These are phyloP conservation scores for Candoia aspera DNA, from an alignment of 2,113 vertebrate genomes.

Conservation along the genomic window DNA sequence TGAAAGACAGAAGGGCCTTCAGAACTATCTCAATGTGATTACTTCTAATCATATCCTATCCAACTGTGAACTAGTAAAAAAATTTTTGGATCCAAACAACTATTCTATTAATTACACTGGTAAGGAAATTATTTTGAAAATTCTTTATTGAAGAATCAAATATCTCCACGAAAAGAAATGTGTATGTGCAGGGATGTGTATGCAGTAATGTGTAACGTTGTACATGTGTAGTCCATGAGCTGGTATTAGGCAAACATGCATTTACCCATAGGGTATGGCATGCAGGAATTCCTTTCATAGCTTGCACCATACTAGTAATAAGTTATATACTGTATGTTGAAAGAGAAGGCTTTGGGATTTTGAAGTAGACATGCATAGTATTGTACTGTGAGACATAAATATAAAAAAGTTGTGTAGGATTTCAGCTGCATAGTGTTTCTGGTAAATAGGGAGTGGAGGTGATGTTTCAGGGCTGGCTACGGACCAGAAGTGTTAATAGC, in stretches of 20 bases:
- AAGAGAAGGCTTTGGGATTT: not conserved
- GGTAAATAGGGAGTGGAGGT: not conserved
- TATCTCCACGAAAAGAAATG: not conserved
- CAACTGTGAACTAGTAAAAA: slow-evolving; percentile 88
- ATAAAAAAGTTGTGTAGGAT: not conserved
- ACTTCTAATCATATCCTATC: slow-evolving; percentile 90
- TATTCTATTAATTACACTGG: slow-evolving; percentile 95
- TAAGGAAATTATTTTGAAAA: slow-evolving; percentile 60
- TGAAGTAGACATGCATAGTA: not conserved
- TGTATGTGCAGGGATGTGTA: too few species aligned
- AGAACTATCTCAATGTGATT: slow-evolving; percentile 91
- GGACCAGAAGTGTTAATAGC: not conserved
- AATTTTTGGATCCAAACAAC: slow-evolving; percentile 94
- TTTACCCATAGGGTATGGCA: too few species aligned
- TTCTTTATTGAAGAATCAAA: not conserved
- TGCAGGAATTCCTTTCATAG: not conserved
- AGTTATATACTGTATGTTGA: fast-evolving
- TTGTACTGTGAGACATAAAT: not conserved
- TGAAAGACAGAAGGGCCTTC: slow-evolving; percentile 93
- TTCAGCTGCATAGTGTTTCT: not conserved
- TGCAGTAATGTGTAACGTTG: too few species aligned
- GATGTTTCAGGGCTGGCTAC: not conserved
- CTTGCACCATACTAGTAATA: not conserved
- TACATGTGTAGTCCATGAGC: too few species aligned
- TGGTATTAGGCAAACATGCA: too few species aligned